phyloP scores from a whole-genome alignment of 1,140 invertebrate species.

The Harpegnathos saltator region DNA sequence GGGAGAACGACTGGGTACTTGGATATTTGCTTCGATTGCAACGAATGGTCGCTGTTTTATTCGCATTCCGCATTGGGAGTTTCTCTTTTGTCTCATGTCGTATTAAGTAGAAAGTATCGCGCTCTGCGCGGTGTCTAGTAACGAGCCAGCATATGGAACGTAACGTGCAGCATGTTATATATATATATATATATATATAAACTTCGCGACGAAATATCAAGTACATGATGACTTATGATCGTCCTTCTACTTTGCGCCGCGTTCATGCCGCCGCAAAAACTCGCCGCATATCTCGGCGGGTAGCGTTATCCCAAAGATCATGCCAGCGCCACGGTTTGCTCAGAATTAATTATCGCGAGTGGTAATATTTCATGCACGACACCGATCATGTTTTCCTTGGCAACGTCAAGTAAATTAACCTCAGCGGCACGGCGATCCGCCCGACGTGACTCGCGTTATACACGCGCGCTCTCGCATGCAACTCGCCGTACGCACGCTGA shows the following conservation, averaged over 20 bases:
- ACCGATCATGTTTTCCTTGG: slow-evolving; percentile 64
- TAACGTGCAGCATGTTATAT: neutral
- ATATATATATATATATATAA: no score
- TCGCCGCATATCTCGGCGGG: slow-evolving; percentile 21
- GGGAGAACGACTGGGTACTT: no score
- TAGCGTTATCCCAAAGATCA: slow-evolving; percentile 35
- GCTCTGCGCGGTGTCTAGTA: neutral
- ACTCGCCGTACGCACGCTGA: slow-evolving; percentile 61
- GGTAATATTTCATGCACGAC: slow-evolving; percentile 27
- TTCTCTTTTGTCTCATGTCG: no score
- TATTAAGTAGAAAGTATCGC: neutral
- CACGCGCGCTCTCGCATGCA: slow-evolving; percentile 23
- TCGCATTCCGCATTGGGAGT: neutral
- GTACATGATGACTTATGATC: neutral
- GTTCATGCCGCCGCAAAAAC: slow-evolving; percentile 7
- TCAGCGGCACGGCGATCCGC: slow-evolving; percentile 25
- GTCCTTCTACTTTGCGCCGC: neutral
- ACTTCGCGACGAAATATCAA: slow-evolving; percentile 24
- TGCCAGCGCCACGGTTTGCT: slow-evolving; percentile 12
- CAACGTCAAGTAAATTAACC: slow-evolving; percentile 61
- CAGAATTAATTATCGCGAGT: slow-evolving; percentile 31
- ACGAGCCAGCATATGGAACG: neutral
- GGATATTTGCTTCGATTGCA: no score
- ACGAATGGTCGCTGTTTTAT: no score
- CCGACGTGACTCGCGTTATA: slow-evolving; percentile 13